These are phyloP conservation scores for Eupithecia abbreviata DNA, from an alignment of 2,888 invertebrate species.

Conservation along the genomic window DNA sequence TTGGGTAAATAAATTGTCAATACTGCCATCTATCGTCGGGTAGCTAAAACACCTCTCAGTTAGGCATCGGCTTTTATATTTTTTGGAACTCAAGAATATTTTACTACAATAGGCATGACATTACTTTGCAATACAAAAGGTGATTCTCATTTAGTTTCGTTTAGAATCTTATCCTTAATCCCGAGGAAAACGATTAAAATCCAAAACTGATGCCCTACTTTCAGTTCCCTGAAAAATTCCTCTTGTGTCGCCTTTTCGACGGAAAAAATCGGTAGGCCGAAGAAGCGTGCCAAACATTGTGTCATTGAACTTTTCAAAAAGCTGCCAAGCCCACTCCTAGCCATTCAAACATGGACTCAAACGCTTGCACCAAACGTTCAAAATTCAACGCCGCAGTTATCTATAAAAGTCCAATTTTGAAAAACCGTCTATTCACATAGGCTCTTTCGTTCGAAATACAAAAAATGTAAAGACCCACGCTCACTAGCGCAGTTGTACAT, in stretches of 20 bases:
- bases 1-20: conserved; percentile 26
- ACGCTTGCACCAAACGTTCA: conserved; percentile 47
- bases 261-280: conserved; percentile 74
- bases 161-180: conserved; percentile 57
- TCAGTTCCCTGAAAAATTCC: conserved; percentile 69
- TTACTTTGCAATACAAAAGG: neutral
- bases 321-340: conserved; percentile 56
- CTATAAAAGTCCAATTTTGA: conserved; percentile 67
- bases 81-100: conserved; percentile 51
- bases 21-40: conserved; percentile 72
- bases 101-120: neutral
- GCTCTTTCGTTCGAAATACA: conserved; percentile 70
- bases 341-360: conserved; percentile 61
- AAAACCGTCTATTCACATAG: conserved; percentile 64
- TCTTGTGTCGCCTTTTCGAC: conserved; percentile 68
- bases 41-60: conserved; percentile 66
- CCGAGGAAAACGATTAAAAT: conserved; percentile 64
- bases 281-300: conserved; percentile 76
- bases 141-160: conserved; percentile 38
- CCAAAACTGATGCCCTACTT: conserved; percentile 67
- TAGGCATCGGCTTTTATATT: conserved; percentile 58
- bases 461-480: conserved; percentile 74
- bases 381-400: conserved; percentile 55
- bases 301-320: conserved; percentile 79
- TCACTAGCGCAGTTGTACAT: conserved; percentile 53